phyloP scores from a whole-genome alignment of 1,140 invertebrate genomes.

The Tetragonula clypearis region DNA sequence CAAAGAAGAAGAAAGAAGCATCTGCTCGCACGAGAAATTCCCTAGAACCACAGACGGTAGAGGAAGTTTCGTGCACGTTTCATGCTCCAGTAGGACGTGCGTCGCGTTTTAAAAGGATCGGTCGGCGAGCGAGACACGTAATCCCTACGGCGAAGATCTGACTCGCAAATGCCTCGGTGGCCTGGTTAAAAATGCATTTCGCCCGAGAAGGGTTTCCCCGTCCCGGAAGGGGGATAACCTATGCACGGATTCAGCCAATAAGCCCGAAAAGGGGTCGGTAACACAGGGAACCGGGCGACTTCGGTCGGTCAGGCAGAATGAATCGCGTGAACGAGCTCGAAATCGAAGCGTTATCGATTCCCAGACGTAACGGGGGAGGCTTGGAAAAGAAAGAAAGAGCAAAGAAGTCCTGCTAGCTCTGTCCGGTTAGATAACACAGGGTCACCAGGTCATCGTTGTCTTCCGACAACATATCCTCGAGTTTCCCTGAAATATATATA shows the following conservation, averaged over 20 bases:
- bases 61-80: conserved; percentile 1
- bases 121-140: conserved; percentile 8
- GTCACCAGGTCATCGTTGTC: conserved; percentile 61
- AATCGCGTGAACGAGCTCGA: background rate
- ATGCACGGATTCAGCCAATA: conserved; percentile 30
- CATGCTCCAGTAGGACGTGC: background rate
- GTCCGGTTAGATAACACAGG: conserved; percentile 47
- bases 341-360: conserved; percentile 23
- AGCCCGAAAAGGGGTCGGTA: conserved; percentile 21
- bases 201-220: conserved; percentile 45
- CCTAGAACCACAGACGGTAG: background rate
- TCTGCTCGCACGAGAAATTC: background rate
- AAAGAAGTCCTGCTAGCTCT: conserved; percentile 8
- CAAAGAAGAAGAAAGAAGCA: too few species aligned
- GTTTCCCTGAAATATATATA: conserved; percentile 5
- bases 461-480: conserved; percentile 40
- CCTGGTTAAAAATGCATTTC: conserved; percentile 53
- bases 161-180: conserved; percentile 44
- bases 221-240: conserved; percentile 27
- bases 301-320: conserved; percentile 29
- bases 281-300: conserved; percentile 3
- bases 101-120: conserved; percentile 48
- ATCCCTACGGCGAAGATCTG: conserved; percentile 37
- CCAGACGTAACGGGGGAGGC: background rate
- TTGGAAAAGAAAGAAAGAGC: background rate